Evolutionary conservation across 1,140 invertebrate species (phyloP).

Genomic region (Cheumatopsyche charites): DNA sequence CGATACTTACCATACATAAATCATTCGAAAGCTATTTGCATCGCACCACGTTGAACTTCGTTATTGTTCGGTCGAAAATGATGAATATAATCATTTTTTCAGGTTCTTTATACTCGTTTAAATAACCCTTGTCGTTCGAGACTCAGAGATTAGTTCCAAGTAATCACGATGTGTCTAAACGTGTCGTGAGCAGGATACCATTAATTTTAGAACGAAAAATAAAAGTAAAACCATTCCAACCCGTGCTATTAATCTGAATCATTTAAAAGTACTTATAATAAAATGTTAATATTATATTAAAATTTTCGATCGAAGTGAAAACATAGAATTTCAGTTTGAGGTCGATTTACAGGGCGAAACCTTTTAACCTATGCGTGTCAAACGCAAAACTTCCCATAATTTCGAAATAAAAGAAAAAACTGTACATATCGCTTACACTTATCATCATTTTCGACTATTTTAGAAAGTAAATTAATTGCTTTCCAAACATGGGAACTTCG

Average conservation of each 20-base stretch:
- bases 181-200: background rate
- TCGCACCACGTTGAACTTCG: background rate
- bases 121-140: conserved; percentile 10
- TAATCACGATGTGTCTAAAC: conserved; percentile 33
- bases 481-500: too few relatives aligned
- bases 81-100: conserved; percentile 24
- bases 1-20: too few relatives aligned
- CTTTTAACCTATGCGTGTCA: conserved; percentile 21
- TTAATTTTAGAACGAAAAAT: conserved; percentile 9
- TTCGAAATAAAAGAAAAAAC: too few relatives aligned
- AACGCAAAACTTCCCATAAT: background rate
- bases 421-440: too few relatives aligned
- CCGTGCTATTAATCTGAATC: too few relatives aligned
- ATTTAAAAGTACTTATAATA: too few relatives aligned
- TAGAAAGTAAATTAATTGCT: too few relatives aligned
- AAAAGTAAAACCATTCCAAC: too few relatives aligned
- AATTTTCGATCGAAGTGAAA: too few relatives aligned
- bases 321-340: background rate
- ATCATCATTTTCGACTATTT: too few relatives aligned
- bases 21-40: background rate
- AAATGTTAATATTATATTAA: too few relatives aligned
- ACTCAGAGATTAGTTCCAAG: conserved; percentile 16
- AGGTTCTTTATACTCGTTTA: conserved; percentile 8
- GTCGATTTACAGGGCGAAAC: background rate
- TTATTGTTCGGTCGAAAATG: conserved; percentile 18